A percentile compares a stretch with the other conserved stretches of the same genome.
phyloP scores from a whole-genome alignment of 2,797 vertebrate genomes.

The Crocodylus rhombifer region DNA sequence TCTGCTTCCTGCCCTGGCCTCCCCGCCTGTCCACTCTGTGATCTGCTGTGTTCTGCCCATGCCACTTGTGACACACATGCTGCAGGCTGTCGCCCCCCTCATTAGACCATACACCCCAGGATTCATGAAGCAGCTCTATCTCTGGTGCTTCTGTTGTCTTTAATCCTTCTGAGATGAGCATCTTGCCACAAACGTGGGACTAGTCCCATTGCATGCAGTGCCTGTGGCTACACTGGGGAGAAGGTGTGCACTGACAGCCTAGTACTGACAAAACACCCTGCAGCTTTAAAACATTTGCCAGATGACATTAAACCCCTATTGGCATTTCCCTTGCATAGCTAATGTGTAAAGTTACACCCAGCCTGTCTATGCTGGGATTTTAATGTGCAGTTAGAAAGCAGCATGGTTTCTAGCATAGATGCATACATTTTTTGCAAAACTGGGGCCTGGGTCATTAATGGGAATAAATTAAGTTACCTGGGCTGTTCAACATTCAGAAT shows the following conservation, averaged over 20 bases:
- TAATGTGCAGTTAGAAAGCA: background rate
- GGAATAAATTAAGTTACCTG: background rate
- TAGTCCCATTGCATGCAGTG: background rate
- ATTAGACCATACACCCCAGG: too few species aligned
- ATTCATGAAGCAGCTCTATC: too few species aligned
- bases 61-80: too few species aligned
- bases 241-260: background rate
- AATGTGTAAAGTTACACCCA: background rate
- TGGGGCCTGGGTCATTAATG: background rate
- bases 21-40: too few species aligned
- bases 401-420: background rate
- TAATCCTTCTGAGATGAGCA: background rate
- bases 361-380: background rate
- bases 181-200: background rate
- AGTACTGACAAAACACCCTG: background rate
- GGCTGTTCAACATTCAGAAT: background rate
- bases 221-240: background rate
- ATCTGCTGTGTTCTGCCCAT: too few species aligned
- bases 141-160: too few species aligned
- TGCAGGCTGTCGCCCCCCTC: too few species aligned
- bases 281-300: background rate
- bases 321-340: background rate
- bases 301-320: background rate
- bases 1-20: too few species aligned
- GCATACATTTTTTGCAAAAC: background rate